phyloP scores from a whole-genome alignment of 2,113 vertebrate species.

The Blennius ocellaris region DNA sequence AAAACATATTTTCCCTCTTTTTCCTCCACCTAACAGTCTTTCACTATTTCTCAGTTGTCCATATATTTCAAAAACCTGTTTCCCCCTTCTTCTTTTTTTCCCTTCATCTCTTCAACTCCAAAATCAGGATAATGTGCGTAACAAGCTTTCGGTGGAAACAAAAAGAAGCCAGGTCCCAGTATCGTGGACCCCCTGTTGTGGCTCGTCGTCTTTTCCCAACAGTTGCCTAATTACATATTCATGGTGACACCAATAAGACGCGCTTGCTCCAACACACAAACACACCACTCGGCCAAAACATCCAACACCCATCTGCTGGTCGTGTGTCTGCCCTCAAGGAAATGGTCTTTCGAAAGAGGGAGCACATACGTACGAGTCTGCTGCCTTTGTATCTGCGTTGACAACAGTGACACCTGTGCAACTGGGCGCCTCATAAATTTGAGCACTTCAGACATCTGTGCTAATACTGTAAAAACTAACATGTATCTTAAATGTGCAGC shows the following conservation, averaged over 20 bases:
- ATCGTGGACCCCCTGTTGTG: slow-evolving; percentile 59
- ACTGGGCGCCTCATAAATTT: background rate
- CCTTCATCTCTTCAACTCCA: slow-evolving; percentile 1
- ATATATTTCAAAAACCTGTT: slow-evolving; percentile 14
- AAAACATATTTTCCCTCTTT: slow-evolving; percentile 16
- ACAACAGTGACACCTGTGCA: slow-evolving; percentile 10
- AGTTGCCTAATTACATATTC: slow-evolving; percentile 77
- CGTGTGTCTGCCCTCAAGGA: slow-evolving; percentile 62
- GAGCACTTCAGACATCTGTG: background rate
- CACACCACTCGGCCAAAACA: slow-evolving; percentile 58
- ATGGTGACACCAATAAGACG: slow-evolving; percentile 73
- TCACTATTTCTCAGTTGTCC: background rate
- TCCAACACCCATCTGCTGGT: slow-evolving; percentile 70
- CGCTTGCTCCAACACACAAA: slow-evolving; percentile 60
- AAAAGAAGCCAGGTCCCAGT: slow-evolving; percentile 41
- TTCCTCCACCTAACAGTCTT: slow-evolving; percentile 4
- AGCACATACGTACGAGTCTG: slow-evolving; percentile 13
- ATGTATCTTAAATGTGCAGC: slow-evolving; percentile 7
- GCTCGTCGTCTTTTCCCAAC: slow-evolving; percentile 64
- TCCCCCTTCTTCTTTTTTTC: background rate
- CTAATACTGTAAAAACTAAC: slow-evolving; percentile 1
- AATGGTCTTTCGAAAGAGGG: slow-evolving; percentile 21
- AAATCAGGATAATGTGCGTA: slow-evolving; percentile 46
- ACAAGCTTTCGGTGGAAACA: slow-evolving; percentile 57
- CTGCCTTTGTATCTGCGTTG: background rate